Evolutionary conservation across 92 coral and sea anemone species (phyloP).

Genomic region (Phenganax marumi): DNA sequence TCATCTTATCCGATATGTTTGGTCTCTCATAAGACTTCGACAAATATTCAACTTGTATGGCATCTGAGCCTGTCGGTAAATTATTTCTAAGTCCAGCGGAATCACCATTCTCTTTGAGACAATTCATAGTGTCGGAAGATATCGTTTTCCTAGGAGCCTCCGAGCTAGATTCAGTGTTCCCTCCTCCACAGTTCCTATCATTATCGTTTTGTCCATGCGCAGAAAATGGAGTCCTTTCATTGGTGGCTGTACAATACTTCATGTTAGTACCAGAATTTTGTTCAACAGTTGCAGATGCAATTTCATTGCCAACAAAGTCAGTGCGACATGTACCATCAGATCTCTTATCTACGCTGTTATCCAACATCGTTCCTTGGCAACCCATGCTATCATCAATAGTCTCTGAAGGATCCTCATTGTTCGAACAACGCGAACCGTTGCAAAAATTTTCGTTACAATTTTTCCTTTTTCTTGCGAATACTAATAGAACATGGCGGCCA

Average conservation of each 20-base stretch:
- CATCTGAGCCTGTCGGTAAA: not conserved
- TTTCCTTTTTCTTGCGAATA: slow-evolving; percentile 27
- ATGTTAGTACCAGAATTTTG: not conserved
- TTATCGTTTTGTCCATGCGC: no score
- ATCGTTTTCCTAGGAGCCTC: not conserved
- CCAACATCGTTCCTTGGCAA: not conserved
- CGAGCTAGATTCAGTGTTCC: not conserved
- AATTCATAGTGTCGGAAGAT: not conserved
- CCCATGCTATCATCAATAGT: not conserved
- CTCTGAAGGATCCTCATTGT: not conserved
- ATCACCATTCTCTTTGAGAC: slow-evolving; percentile 6
- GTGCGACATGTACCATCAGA: not conserved
- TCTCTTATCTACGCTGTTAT: not conserved
- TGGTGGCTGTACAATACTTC: not conserved
- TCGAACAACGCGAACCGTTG: not conserved
- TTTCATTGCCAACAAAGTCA: not conserved
- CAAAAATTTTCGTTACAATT: not conserved
- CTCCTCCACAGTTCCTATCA: not conserved
- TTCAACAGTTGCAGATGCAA: not conserved
- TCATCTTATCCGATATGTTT: not conserved
- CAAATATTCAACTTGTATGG: not conserved
- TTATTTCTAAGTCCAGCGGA: not conserved
- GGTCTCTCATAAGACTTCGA: not conserved
- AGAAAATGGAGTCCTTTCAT: no score
- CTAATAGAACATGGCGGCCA: slow-evolving; percentile 71